Percentiles rank a stretch among this genome's conserved stretches.
phyloP scores from a whole-genome alignment of 2,797 vertebrate species.

The Sebastes vulpes region DNA sequence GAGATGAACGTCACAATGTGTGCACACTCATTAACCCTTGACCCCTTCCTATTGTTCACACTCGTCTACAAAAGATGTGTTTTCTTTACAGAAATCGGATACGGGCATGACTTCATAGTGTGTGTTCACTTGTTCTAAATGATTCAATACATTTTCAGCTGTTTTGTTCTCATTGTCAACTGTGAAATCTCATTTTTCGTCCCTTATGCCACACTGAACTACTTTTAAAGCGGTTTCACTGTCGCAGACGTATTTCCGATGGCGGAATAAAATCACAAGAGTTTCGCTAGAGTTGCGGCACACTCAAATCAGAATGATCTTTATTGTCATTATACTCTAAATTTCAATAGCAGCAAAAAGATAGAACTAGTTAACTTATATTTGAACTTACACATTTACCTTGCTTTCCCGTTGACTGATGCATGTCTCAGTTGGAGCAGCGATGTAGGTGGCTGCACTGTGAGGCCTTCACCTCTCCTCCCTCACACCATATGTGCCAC shows the following conservation, averaged over 20 bases:
- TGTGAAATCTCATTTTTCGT: background rate
- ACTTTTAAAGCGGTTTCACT: too few relatives aligned
- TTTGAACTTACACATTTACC: too few relatives aligned
- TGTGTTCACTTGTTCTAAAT: background rate
- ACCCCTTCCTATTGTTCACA: constrained; percentile 47
- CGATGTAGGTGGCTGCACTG: background rate
- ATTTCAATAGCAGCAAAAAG: too few relatives aligned
- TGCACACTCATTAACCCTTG: constrained; percentile 19
- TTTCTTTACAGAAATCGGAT: background rate
- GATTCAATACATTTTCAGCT: background rate
- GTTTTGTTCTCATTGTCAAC: background rate
- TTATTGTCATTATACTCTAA: too few relatives aligned
- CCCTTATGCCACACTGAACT: background rate
- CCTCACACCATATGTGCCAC: constrained; percentile 30
- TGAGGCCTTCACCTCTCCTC: constrained; percentile 29
- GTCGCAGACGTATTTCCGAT: too few relatives aligned
- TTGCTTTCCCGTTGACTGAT: too few relatives aligned
- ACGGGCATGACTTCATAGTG: background rate
- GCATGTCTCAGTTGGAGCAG: too few relatives aligned
- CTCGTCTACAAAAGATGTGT: background rate
- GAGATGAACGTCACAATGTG: constrained; percentile 15
- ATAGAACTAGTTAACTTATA: background rate
- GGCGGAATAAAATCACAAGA: too few relatives aligned
- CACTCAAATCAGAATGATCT: too few relatives aligned
- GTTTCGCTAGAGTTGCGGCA: too few relatives aligned